phyloP scores from a whole-genome alignment of 2,888 invertebrate species.

The Megamerina dolium region DNA sequence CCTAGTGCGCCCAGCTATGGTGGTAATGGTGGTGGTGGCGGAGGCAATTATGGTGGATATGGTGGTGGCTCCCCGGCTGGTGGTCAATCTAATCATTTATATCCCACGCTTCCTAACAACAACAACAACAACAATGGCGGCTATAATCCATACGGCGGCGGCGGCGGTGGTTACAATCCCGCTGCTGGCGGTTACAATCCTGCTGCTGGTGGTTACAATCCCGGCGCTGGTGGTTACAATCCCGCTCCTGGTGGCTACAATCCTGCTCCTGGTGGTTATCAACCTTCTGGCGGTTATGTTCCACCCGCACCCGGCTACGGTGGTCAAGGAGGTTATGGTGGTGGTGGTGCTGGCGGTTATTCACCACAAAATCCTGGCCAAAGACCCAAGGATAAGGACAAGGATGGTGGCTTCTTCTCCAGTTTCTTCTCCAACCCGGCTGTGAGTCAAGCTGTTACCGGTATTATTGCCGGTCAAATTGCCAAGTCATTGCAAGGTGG shows the following conservation, averaged over 20 bases:
- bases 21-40: slow-evolving; percentile 22
- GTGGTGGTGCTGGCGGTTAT: slow-evolving; percentile 26
- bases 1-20: slow-evolving; percentile 21
- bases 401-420: slow-evolving; percentile 42
- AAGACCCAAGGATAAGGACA: slow-evolving; percentile 40
- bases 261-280: slow-evolving; percentile 26
- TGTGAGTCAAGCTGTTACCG: slow-evolving; percentile 45
- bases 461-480: slow-evolving; percentile 47
- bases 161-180: slow-evolving; percentile 20
- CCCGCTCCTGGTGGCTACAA: slow-evolving; percentile 23
- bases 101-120: slow-evolving; percentile 38
- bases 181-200: slow-evolving; percentile 30
- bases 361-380: slow-evolving; percentile 23
- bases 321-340: slow-evolving; percentile 26
- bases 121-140: slow-evolving; percentile 30
- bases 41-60: slow-evolving; percentile 39
- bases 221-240: slow-evolving; percentile 22
- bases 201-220: slow-evolving; percentile 33
- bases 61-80: slow-evolving; percentile 46
- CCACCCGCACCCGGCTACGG: slow-evolving; percentile 41
- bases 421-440: slow-evolving; percentile 45
- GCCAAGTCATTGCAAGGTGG: slow-evolving; percentile 41
- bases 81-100: slow-evolving; percentile 42
- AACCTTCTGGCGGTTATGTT: slow-evolving; percentile 21
- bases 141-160: slow-evolving; percentile 34